These are phyloP conservation scores for Actinia equina DNA, from an alignment of 64 coral and sea anemone species.

Conservation along the genomic window DNA sequence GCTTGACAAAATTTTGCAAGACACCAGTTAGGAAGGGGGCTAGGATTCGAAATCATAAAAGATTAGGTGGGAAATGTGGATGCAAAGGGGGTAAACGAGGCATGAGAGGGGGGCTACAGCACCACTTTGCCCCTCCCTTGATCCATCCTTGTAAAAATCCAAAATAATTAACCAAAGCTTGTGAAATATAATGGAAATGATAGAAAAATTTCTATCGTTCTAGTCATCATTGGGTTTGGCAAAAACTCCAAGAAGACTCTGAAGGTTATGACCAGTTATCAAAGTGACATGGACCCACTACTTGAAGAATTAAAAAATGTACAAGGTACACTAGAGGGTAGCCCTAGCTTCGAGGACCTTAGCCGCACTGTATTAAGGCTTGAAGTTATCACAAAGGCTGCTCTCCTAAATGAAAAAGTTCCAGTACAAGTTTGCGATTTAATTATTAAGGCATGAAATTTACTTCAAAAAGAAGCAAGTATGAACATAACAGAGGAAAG, in stretches of 20 bases:
- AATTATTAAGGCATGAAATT: slow-evolving; percentile 30
- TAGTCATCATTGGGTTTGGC: neutral
- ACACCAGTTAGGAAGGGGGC: too few species aligned
- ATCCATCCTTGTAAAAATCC: too few species aligned
- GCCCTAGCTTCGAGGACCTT: neutral
- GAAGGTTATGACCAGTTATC: neutral
- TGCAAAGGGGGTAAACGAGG: too few species aligned
- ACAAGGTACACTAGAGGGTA: neutral
- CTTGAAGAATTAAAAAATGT: neutral
- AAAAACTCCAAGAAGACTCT: neutral
- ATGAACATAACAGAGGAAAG: neutral
- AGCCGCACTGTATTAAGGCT: neutral
- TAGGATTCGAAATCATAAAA: too few species aligned
- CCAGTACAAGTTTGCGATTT: slow-evolving; percentile 36
- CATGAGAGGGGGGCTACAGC: too few species aligned
- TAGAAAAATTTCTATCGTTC: too few species aligned
- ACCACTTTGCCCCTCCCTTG: too few species aligned
- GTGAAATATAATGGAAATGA: too few species aligned
- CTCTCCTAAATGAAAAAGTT: slow-evolving; percentile 29
- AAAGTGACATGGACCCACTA: neutral
- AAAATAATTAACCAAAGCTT: too few species aligned
- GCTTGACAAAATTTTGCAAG: too few species aligned
- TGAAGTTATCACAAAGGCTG: slow-evolving; percentile 20
- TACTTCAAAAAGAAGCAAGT: neutral
- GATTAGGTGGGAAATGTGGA: too few species aligned